Evolutionary conservation across 64 coral and sea anemone genomes (phyloP), one percentile per base, ranked within the genome.

Genomic region (Cladopsammia gracilis): DNA sequence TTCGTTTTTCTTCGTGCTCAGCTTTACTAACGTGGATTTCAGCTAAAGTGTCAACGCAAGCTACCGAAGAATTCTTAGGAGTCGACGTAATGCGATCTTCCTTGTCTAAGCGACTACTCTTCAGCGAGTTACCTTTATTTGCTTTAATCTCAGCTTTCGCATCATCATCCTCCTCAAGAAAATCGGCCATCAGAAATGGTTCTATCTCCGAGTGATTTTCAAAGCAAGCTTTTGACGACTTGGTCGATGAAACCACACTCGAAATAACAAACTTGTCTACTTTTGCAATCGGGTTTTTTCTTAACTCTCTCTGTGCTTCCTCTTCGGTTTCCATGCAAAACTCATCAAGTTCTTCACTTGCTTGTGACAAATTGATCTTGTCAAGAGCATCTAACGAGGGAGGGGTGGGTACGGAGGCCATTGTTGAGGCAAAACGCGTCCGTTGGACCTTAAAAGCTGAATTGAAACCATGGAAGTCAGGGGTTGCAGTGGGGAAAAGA

Each of bases 341-440:
- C 43, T 84, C 77, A 3, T 76, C 54, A 58, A 73, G 11, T 51
- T 79, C 79, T 62, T 15, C 64, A 59, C 23, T 53, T 3, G 61
- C 58, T 44, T 70, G 56, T 26, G 83, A 26, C 45, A 68, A 88
- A 49, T 79, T 93, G 20, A 96, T 79, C 22, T 96, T 76, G 6
- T 88, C 77, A 56, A 96, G 77, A 66, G 80, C 71, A 7, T 98
- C 96, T 42, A 98, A 48, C 12, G 92, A 88, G 5, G 96, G 96
- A 47, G 96, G 96, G 3, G 81, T 86, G n/a, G 96, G 96, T 45
- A 98, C 76, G 6, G 43, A 48, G 16, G 3, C 62, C 60, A 68
- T 24, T 67, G 43, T 14, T n/a, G 20, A 14, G 20, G 23, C 56
- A 77, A 78, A 49, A 66, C 10, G 8, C 22, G 25, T 7, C 8